Conservation (phyloP, 1,140 invertebrate genomes). For the Homarus americanus region DNA sequence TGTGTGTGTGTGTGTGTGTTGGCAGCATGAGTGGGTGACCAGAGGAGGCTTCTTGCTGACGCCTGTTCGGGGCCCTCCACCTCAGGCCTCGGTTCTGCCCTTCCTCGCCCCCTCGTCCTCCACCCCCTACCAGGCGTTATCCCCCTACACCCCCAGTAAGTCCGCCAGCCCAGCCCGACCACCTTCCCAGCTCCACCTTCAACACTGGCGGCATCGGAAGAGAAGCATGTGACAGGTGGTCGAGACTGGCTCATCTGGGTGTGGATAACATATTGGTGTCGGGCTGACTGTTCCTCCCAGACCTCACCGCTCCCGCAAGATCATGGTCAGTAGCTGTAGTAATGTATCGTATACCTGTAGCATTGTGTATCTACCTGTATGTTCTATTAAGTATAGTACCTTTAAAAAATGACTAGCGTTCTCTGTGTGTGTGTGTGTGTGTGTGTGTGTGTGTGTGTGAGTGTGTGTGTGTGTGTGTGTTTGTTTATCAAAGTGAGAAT, state of each 20-base stretch:
- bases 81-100: constrained; percentile 51
- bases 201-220: neutral
- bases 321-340: constrained; percentile 44
- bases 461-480: no score
- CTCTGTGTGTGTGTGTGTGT: no score
- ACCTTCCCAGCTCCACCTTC: constrained; percentile 5
- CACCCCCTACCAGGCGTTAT: constrained; percentile 6
- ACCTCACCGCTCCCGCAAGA: constrained; percentile 8
- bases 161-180: constrained; percentile 12
- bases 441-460: no score
- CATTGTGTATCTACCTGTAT: no score
- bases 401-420: no score
- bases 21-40: constrained; percentile 1
- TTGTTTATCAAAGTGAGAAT: no score
- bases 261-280: neutral
- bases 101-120: constrained; percentile 36
- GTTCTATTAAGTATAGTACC: no score
- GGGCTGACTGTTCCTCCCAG: neutral
- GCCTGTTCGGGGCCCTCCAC: constrained; percentile 47
- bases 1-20: neutral
- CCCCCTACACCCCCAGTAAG: constrained; percentile 15
- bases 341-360: no score
- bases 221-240: constrained; percentile 36
- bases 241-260: constrained; percentile 30
- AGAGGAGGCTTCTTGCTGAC: constrained; percentile 15